Evolutionary conservation across 2,113 vertebrate genomes (phyloP).

Genomic region (Excalfactoria chinensis): DNA sequence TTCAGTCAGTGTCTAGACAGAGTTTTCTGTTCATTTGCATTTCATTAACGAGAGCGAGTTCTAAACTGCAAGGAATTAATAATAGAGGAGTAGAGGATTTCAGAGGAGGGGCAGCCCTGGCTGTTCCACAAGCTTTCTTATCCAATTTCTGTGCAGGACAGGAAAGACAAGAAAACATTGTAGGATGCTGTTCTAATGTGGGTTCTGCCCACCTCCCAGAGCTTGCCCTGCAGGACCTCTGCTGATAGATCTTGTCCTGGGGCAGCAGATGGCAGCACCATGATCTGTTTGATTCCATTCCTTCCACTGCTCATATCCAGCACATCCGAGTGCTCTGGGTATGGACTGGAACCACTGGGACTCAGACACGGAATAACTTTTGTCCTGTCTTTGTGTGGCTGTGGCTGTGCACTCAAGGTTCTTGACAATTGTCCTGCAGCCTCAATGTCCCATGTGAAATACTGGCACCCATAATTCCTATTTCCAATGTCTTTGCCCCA

Average conservation of each 20-base stretch:
- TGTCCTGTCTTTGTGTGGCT: neutral
- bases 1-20: neutral
- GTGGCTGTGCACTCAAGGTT: neutral
- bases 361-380: neutral
- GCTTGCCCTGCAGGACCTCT: neutral
- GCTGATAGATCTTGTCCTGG: neutral
- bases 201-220: neutral
- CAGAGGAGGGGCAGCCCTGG: neutral
- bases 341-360: neutral
- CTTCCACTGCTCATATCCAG: neutral
- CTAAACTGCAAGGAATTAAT: conserved; percentile 14
- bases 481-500: neutral
- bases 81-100: conserved; percentile 5
- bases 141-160: neutral
- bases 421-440: neutral
- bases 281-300: neutral
- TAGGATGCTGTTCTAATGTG: neutral
- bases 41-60: neutral
- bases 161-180: neutral
- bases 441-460: neutral
- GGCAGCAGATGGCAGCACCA: neutral
- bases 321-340: neutral
- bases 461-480: neutral
- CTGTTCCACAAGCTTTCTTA: neutral
- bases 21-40: neutral